Percentiles rank a stretch among this genome's conserved stretches.
These are phyloP conservation scores for Anguilla japonica DNA, from an alignment of 2,113 vertebrate genomes.

Conservation along the genomic window DNA sequence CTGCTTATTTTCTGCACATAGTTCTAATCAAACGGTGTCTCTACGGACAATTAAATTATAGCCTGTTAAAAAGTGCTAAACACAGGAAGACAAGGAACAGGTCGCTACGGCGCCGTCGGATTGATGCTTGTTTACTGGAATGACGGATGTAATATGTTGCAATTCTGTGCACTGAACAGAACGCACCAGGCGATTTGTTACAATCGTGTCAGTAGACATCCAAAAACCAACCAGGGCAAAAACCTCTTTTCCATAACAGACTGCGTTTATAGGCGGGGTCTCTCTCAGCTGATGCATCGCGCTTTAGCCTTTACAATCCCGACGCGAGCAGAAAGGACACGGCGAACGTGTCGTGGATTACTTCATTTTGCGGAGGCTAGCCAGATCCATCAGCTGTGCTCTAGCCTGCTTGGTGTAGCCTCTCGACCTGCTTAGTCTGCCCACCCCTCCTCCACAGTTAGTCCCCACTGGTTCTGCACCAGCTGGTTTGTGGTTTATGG, in stretches of 20 bases:
- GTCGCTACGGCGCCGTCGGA: not conserved
- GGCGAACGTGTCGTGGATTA: not conserved
- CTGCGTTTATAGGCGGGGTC: conserved; percentile 7
- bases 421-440: not conserved
- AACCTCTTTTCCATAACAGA: not conserved
- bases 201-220: not conserved
- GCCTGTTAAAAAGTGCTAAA: not conserved
- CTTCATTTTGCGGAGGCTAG: conserved; percentile 6
- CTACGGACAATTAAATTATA: not conserved
- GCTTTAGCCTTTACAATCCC: not conserved
- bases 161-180: not conserved
- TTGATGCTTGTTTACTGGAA: not conserved
- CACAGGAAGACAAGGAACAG: not conserved
- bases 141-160: not conserved
- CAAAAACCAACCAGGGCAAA: not conserved
- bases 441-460: not conserved
- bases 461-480: not conserved
- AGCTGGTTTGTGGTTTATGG: not conserved
- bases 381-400: not conserved
- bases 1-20: not conserved
- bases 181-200: not conserved
- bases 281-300: not conserved
- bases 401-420: not conserved
- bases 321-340: not conserved
- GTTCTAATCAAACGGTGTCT: not conserved